Base-by-base conservation (phyloP, 2,888 invertebrate species). In the Galeopsomyia nigrocyanea region DNA sequence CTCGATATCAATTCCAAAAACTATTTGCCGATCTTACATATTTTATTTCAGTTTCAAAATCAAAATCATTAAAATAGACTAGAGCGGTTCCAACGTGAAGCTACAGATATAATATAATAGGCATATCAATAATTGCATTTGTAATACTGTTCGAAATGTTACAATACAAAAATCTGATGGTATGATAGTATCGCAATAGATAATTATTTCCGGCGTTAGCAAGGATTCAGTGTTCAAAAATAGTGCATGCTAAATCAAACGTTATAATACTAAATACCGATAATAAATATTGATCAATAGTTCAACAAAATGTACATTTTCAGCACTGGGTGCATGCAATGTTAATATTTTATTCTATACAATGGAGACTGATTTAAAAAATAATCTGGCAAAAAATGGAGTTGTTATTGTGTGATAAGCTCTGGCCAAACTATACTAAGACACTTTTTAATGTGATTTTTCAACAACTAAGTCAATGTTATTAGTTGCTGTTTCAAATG, bases 321-420 rank as follows among this genome's bases (percentile, higher is more conserved):
- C 49, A 47, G 60, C 60, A 61, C 60, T 53, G 21, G 53, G 53
- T 21, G 39, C 26, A 47, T 68, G 60, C 60, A 46, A 53, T 46
- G 51, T 39, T 39, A 39, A 39, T 60, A 53, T 60, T 60, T 13
- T 65, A 51, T 58, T 46, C 46, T 68, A 53, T 68, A 68, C 46
- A 61, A 68, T 67, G 58, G 68, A 68, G 68, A 68, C 68, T 68
- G 68, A 68, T 53, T 60, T 68, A 68, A 68, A 68, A 67, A 61
- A 53, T 39, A 39, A 39, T 39, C 51, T 50, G 68, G 47, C 60
- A 60, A 68, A 58, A 53, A 53, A 60, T 68, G 60, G 51, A 66
- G 68, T 68, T 60, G 53, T 46, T 68, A 68, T 51, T 53, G 68
- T 56, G 69, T 69, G 56, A 69, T 69, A 63, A 62, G 26, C 56